Evolutionary conservation across 2,888 invertebrate species (phyloP), one percentile per base, ranked within the genome.

Genomic region (Tetranychus truncatus): DNA sequence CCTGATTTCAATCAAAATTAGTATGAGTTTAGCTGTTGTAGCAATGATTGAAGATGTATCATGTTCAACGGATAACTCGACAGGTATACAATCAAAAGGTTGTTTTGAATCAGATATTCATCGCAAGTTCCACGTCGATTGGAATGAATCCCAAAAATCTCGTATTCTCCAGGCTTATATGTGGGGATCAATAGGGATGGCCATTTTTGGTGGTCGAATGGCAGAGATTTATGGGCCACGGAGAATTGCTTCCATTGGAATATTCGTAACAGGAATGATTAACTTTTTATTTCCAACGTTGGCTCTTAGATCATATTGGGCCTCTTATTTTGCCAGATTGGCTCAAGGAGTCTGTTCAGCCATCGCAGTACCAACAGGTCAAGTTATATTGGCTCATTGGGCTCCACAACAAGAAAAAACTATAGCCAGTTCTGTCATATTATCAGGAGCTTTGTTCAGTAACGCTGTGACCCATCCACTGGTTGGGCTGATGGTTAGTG

Each of bases 71-170:
- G 55, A 55, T 55, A 55, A 55, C 15, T 55, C 55, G 2, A 55
- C 55, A 55, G 55, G 55, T 55, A 2, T 55, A 9, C 9, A 55
- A 15, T 55, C 55, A 9, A 55, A 55, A 7, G 55, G 55, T 2
- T 55, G 55, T 15, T 55, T 15, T 15, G 55, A 55, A 55, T 55
- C 55, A 15, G 55, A 55, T 55, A 55, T 15, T 55, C 55, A 99
- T 84, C 87, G 99, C 78, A 99, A 99, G 83, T 99, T 99, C 85
- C 99, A 99, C 82, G 99, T 97, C 83, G 99, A 99, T 85, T 91
- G 96, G 18, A 99, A 99, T 86, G 86, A 95, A 81, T 99, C 99
- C 89, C 87, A 91, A 76, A 96, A 96, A 0, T 97, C 94, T 84
- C 97, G 99, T 86, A 99, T 99, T 55, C 55, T 55, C 15, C 55